Conservation (phyloP, 1,140 invertebrate species). For the Schmidtea mediterranea region DNA sequence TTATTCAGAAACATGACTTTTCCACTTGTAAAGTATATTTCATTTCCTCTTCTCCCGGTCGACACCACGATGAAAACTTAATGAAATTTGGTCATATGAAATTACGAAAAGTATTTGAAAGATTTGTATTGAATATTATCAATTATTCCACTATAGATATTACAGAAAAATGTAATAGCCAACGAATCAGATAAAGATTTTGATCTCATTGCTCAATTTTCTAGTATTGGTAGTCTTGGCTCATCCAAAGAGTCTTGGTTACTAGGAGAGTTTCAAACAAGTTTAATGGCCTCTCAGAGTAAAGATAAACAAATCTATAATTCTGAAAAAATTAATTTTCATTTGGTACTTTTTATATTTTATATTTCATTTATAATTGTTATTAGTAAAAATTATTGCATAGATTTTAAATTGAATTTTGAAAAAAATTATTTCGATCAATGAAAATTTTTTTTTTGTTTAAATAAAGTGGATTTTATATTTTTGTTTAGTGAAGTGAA, state of each 20-base stretch:
- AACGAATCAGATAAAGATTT: constrained; percentile 26
- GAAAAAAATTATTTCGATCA: no score
- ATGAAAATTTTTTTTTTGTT: no score
- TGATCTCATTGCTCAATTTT: constrained; percentile 52
- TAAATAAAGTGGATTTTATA: no score
- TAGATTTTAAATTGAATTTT: no score
- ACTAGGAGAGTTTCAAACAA: constrained; percentile 35
- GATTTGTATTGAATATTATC: no score
- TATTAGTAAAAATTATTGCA: no score
- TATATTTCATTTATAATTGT: no score
- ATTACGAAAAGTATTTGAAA: constrained; percentile 37
- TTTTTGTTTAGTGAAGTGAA: no score
- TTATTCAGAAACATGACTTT: constrained; percentile 40
- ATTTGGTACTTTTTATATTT: no score
- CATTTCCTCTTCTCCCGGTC: constrained; percentile 51
- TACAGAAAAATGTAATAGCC: constrained; percentile 18
- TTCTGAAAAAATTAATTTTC: no score
- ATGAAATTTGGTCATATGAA: constrained; percentile 42
- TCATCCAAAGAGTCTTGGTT: constrained; percentile 41
- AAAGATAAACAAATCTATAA: no score
- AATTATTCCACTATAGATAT: constrained; percentile 23
- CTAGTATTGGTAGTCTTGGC: constrained; percentile 61
- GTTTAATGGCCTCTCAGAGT: constrained; percentile 22
- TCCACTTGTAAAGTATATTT: constrained; percentile 38
- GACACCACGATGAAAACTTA: constrained; percentile 34